Evolutionary conservation across 2,113 vertebrate species (phyloP).

Genomic region (Chaetops frenatus): DNA sequence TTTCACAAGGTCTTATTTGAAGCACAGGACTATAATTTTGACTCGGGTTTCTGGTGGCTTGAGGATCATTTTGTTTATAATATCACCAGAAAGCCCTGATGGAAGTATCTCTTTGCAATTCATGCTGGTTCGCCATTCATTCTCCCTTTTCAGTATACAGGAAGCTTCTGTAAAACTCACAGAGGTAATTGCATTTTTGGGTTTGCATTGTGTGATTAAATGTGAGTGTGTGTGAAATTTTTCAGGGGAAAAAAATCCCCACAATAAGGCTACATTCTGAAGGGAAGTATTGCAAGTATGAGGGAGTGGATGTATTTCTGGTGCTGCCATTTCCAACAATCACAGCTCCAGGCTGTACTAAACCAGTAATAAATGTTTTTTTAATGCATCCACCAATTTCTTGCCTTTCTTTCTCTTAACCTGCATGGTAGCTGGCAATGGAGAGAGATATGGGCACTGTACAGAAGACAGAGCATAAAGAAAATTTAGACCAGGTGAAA

Average conservation of each 20-base stretch:
- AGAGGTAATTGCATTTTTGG: neutral
- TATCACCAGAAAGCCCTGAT: neutral
- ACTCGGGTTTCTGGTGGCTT: neutral
- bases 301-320: neutral
- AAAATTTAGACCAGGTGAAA: neutral
- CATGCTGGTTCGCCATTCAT: neutral
- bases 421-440: neutral
- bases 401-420: neutral
- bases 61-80: neutral
- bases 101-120: neutral
- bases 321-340: neutral
- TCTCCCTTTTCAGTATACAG: neutral
- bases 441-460: neutral
- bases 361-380: neutral
- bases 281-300: neutral
- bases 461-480: neutral
- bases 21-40: neutral
- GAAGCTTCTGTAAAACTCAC: neutral
- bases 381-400: neutral
- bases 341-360: neutral
- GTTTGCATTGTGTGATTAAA: neutral
- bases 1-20: neutral
- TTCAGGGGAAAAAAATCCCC: neutral
- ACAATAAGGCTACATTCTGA: neutral
- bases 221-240: neutral